phyloP scores from a whole-genome alignment of 2,797 vertebrate genomes.

The Betta splendens region DNA sequence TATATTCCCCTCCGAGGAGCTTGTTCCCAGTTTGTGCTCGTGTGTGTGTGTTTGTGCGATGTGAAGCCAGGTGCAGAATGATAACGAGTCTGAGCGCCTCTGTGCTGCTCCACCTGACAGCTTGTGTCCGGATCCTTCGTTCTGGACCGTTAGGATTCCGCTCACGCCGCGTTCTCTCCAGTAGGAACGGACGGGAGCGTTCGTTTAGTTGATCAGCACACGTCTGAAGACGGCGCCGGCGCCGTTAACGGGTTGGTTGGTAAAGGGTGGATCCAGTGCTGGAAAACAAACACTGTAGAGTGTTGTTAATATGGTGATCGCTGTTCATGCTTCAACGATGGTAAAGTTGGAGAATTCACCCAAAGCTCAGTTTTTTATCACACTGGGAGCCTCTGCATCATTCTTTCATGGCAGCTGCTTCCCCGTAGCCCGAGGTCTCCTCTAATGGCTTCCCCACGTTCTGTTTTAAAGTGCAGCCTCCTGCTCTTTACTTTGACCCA shows the following conservation, averaged over 20 bases:
- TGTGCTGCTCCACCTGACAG: constrained; percentile 44
- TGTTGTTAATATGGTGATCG: no score
- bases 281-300: no score
- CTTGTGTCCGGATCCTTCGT: constrained; percentile 11
- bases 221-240: no score
- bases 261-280: constrained; percentile 56
- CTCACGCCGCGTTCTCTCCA: constrained; percentile 39
- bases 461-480: constrained; percentile 7
- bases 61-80: constrained; percentile 59
- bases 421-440: constrained; percentile 21
- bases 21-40: neutral
- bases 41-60: constrained; percentile 29
- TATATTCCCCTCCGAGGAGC: constrained; percentile 33
- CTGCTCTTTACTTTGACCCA: constrained; percentile 2
- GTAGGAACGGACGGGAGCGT: constrained; percentile 40
- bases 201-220: constrained; percentile 35
- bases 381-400: neutral
- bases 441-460: constrained; percentile 27
- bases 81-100: constrained; percentile 53
- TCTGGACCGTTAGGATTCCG: constrained; percentile 41
- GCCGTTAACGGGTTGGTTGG: constrained; percentile 26
- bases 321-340: no score
- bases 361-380: no score
- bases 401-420: neutral
- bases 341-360: no score